Evolutionary conservation across 35 echinoderm and acorn worm genomes (phyloP).

Genomic region (Heliocidaris tuberculata): DNA sequence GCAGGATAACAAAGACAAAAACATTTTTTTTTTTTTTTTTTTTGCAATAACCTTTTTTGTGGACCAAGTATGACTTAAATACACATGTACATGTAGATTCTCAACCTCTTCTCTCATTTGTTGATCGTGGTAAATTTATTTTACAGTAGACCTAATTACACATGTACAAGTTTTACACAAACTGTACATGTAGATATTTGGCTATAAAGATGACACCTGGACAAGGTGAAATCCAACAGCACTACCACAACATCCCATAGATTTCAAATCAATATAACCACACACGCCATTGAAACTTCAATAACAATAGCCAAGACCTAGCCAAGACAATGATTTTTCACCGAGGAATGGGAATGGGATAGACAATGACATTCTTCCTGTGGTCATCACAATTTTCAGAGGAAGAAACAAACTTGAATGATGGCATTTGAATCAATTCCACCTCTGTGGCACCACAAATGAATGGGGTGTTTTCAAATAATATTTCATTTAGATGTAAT

Average conservation of each 20-base stretch:
- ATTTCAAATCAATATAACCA: neutral
- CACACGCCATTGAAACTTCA: neutral
- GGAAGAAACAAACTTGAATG: neutral
- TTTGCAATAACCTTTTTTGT: no score
- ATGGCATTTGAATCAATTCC: neutral
- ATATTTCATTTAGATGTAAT: neutral
- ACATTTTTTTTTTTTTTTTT: no score
- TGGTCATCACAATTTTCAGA: neutral
- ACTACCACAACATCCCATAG: neutral
- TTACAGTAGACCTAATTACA: no score
- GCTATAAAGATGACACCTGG: neutral
- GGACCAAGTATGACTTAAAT: no score
- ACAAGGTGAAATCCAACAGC: neutral
- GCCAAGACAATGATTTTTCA: neutral
- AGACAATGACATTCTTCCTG: neutral
- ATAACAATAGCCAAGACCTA: neutral
- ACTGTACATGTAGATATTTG: neutral
- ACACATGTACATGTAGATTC: no score
- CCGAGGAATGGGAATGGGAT: neutral
- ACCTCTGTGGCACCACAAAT: neutral
- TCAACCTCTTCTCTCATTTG: no score
- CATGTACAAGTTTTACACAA: no score
- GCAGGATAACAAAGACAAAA: no score
- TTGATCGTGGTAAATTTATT: no score
- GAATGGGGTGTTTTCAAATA: neutral